These are phyloP conservation scores for Sinotaia quadrata DNA, from an alignment of 2,888 invertebrate species.

Conservation along the genomic window DNA sequence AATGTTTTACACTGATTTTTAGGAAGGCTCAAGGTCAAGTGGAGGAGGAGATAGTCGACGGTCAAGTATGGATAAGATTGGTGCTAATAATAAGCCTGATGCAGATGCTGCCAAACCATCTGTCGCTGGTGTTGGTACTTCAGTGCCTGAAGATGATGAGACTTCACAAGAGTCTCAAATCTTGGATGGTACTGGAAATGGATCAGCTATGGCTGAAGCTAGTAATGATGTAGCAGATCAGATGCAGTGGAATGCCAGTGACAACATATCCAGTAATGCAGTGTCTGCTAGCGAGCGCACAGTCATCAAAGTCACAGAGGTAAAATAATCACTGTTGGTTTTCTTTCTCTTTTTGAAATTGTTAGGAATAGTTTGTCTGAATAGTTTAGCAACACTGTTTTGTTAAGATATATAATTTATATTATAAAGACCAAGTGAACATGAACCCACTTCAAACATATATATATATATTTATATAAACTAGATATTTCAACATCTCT, in stretches of 20 bases:
- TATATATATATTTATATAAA: too few species aligned
- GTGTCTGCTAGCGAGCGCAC: slow-evolving; percentile 21
- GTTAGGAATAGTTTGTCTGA: too few species aligned
- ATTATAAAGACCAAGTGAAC: too few species aligned
- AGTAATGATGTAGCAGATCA: slow-evolving; percentile 21
- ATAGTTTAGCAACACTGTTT: too few species aligned
- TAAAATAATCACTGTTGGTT: too few species aligned
- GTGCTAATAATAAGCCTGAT: slow-evolving; percentile 44
- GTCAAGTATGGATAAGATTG: slow-evolving; percentile 33
- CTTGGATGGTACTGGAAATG: slow-evolving; percentile 6
- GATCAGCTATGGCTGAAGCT: slow-evolving; percentile 12
- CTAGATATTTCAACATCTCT: too few species aligned
- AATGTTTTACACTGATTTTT: too few species aligned
- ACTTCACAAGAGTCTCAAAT: slow-evolving; percentile 37
- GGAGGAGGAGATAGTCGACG: slow-evolving; percentile 31
- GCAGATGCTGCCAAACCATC: slow-evolving; percentile 48
- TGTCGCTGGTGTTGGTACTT: slow-evolving; percentile 29
- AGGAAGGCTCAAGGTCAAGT: slow-evolving; percentile 29
- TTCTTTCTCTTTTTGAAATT: too few species aligned
- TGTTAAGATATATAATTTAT: too few species aligned
- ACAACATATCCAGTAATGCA: slow-evolving; percentile 22
- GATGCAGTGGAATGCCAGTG: slow-evolving; percentile 35
- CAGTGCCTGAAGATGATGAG: slow-evolving; percentile 36
- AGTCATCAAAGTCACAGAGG: slow-evolving; percentile 19
- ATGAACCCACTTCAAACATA: too few species aligned